Evolutionary conservation across 2,797 vertebrate species (phyloP), one percentile per base, ranked within the genome.

Genomic region (Pseudomugil tenellus): DNA sequence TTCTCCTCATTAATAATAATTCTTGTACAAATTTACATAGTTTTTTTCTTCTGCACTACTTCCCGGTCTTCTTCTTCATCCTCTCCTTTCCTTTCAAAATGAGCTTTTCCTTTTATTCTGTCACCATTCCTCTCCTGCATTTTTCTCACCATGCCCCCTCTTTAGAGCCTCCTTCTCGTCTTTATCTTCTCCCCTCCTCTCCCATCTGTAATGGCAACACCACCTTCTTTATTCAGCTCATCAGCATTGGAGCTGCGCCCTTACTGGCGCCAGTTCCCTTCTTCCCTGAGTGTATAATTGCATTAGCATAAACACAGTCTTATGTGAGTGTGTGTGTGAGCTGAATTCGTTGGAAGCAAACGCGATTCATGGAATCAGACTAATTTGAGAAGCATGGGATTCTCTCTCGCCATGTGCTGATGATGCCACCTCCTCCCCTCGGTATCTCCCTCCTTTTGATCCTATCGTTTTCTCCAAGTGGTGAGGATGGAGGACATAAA

Each of bases 231-330:
- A 34, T 71, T 70, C 70, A 73, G 80, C 80, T 87, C 84, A 84
- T 87, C 84, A 88, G 72, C 84, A 84, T 87, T 83, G 84, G 72
- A 74, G 81, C 71, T 19, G 74, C 43, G 3, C 67, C 69, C 69
- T 84, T 68, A 5, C 76, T 52, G 75, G 60, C 8, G 11, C 79
- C 63, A 23, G 3, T 65, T 77, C 77, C 74, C 74, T 80, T 74
- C 72, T 68, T 68, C 78, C 70, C 69, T 54, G 52, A 83, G 70
- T 87, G 67, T 82, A 84, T 89, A 87, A 87, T 89, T 89, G 82
- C 87, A 87, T 89, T 87, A 89, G 71, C 87, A 87, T 89, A 89
- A 81, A 70, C 63, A 57, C 60, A 53, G 57, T 62, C 41, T 23
- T 63, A 34, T 51, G 61, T 63, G 34, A 68, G 63, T 77, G 67